phyloP scores from a whole-genome alignment of 1,140 invertebrate genomes.

The Zophobas atratus region DNA sequence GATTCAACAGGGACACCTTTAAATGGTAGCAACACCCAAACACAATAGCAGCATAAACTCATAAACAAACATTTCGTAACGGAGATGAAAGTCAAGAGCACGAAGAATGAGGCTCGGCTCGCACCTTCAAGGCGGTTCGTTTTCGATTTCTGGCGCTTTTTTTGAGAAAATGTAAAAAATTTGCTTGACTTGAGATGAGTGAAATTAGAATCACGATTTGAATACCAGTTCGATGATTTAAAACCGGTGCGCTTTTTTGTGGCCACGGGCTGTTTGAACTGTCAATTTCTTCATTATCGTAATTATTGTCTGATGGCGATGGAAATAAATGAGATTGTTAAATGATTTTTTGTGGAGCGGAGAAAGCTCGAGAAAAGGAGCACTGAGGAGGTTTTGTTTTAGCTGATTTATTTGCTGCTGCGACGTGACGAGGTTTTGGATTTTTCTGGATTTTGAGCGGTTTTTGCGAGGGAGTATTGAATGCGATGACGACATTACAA shows the following conservation, averaged over 20 bases:
- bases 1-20: neutral
- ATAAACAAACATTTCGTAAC: constrained; percentile 10
- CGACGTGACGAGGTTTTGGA: too few species aligned
- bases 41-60: neutral
- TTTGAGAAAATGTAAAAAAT: too few species aligned
- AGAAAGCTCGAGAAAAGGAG: neutral
- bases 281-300: constrained; percentile 9
- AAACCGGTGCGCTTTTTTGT: neutral
- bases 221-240: constrained; percentile 1
- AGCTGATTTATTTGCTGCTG: too few species aligned
- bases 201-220: neutral
- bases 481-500: too few species aligned
- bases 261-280: neutral
- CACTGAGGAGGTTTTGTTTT: neutral
- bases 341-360: neutral
- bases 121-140: neutral
- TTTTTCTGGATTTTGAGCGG: neutral
- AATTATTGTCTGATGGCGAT: constrained; percentile 2
- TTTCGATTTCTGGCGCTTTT: too few species aligned
- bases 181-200: neutral
- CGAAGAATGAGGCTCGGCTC: neutral
- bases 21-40: neutral
- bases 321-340: neutral
- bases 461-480: too few species aligned
- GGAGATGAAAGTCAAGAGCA: constrained; percentile 3